Base-by-base conservation (phyloP, 2,797 vertebrate genomes). In the Eulemur rubriventer region DNA sequence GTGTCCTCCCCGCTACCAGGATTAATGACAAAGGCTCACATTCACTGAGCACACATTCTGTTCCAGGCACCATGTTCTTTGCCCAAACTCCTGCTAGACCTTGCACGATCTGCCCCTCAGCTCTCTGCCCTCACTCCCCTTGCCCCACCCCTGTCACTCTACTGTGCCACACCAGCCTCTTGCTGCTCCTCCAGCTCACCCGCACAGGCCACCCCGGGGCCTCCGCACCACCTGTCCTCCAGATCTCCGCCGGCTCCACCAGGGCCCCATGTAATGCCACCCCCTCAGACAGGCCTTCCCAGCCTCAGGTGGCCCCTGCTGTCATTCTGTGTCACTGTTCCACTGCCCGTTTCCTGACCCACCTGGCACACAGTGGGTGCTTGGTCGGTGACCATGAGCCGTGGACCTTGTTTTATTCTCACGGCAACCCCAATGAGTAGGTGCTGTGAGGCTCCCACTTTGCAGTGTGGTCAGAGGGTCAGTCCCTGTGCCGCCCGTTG, bases 41-140 rank as follows among this genome's bases (percentile, higher is more conserved):
- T 4, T 12, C 43, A 6, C 67, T 48, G 52, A 81, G 30, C 41
- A 17, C 33, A 4, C 16, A 57, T 22, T 48, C 28, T 9, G 1
- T 46, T 14, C 81, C 35, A 30, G 35, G 46, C 4, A 0, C 52
- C 1, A 0, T 2, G 11, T 30, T 17, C 50, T 72, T 50, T 41
- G 41, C 11, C 76, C 8, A 12, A 6, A 83, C 83, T 67, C 28
- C 59, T 1, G 7, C 20, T 17, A 43, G 46, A 50, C 30, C 30
- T 48, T 17, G 26, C 1, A 0, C 3, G 0, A 9, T 35, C 18
- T 4, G 13, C 22, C 35, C 6, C 20, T 69, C 7, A 5, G 9
- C 69, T 33, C 35, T 38, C 55, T n/a, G 57, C 18, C n/a, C 76
- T n/a, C 11, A 0, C 20, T 3, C 13, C 26, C 8, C 2, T 18